Evolutionary conservation across 2,888 invertebrate genomes (phyloP), one percentile per base, ranked within the genome.

Genomic region (Tenthredo livida): DNA sequence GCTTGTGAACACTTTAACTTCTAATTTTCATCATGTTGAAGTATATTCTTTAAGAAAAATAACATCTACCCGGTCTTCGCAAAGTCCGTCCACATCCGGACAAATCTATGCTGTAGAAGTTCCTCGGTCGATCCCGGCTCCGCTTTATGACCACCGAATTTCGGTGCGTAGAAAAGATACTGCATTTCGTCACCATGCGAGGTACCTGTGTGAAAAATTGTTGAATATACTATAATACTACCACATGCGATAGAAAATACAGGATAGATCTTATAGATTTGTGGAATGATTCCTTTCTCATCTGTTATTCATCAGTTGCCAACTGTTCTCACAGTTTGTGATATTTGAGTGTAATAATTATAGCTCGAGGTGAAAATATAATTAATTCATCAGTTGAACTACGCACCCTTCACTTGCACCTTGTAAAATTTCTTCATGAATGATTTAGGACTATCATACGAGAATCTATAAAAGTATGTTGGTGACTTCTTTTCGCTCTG

Each of bases 181-280:
- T 94, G 94, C 0, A 95, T 91, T 0, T 96, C 96, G 87, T 96
- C 96, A 0, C 93, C 95, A 89, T 96, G 96, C 58, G 95, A 94
- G 0, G 95, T 94, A 2, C 96, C 96, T 87, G 92, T 50, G 82
- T 85, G 65, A 84, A 33, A 80, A 0, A 29, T 72, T 21, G 43
- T 33, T 25, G 17, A 1, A 17, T 10, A 37, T 21, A 47, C 6
- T 67, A 17, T 33, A 33, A 2, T 33, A 33, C 6, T 4, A 17
- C 17, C 4, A 5, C 15, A 33, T 33, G n/a, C n/a, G 17, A 67
- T 67, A 67, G 0, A 15, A 17, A 33, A 33, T 67, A 1, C 6
- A 12, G 6, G 17, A 67, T 15, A n/a, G 54, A 4, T n/a, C n/a
- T n/a, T 33, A 37, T 37, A 33, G 37, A n/a, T 70, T 70, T 17